Base-by-base conservation (phyloP, 2,797 vertebrate species). In the Pagetopsis macropterus region DNA sequence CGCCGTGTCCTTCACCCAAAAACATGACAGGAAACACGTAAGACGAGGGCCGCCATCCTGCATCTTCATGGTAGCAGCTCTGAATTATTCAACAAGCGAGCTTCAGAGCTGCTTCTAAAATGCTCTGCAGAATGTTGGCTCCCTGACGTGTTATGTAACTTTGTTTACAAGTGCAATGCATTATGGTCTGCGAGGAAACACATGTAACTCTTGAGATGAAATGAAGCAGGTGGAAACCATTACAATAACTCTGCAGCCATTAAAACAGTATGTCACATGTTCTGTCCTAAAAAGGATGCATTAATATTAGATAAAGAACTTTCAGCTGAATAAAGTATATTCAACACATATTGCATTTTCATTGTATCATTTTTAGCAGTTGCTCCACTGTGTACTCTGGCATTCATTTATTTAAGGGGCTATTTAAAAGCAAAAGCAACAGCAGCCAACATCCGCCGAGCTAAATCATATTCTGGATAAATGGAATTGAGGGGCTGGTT, bases 21-120 rank as follows among this genome's bases (percentile, higher is more conserved):
- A 78, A 89, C 82, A 83, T 72, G 76, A 85, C 83, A 83, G 81
- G 65, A 15, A 51, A 81, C 71, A 65, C 10, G 23, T 54, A 75
- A 55, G 54, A 41, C 31, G n/a, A 55, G 70, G 57, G 55, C 63
- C 31, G 72, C 19, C 19, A 68, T 84, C 75, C 52, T 61, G 86
- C 76, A 44, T 75, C 81, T 31, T 79, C 58, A 54, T 21, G 45
- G 72, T 52, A 50, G 78, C 49, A 23, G 55, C 66, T 73, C 33
- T 88, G 74, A 86, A 90, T 90, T 89, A 92, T 90, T 89, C 76
- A 84, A 65, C 7, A 16, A n/a, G 63, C 37, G 27, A 62, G 76
- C 43, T 71, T 72, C 55, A 65, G 82, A 80, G 77, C 58, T 9
- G 52, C 72, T 70, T 76, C 63, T 21, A 16, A 84, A 84, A 72